Base-by-base conservation (phyloP, 2,113 vertebrate genomes). In the Empidonax alnorum region DNA sequence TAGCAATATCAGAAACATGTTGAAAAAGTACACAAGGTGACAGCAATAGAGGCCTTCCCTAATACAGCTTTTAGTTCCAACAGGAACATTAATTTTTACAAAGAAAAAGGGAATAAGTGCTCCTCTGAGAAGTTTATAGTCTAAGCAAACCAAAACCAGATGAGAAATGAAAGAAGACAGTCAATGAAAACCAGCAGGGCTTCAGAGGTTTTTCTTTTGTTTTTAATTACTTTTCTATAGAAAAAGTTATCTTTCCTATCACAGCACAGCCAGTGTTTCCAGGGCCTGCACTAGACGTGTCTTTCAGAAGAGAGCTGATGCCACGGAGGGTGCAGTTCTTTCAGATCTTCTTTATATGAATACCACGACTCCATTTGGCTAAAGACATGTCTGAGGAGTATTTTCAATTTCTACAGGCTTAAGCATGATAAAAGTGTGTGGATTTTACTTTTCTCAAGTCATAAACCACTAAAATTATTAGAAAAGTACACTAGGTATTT, bases 91-190 rank as follows among this genome's bases (percentile, higher is more conserved):
- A 41, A 12, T 52, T 79, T 72, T 59, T 41, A 72, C 24, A 44
- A 61, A 72, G 21, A n/a, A 59, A 86, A 46, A 46, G 12, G 47
- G 28, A 67, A 2, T 28, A 68, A 87, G 27, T 30, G 44, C 47
- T 87, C 35, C 27, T 91, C 77, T 11, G 22, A 82, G 46, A 35
- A 84, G 35, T 55, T 72, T 35, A 42, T 15, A 59, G 18, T 15
- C 72, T 49, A 49, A 59, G 41, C 25, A 91, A 93, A 79, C 52
- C 31, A 33, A 73, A 86, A 90, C 0, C 30, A 76, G 62, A 82
- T 62, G 66, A 93, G 86, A 92, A 92, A 59, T 53, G 37, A 23
- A 46, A 82, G 65, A 87, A 80, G 49, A 90, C 13, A 53, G 22
- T 33, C 42, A 69, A n/a, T 14, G 41, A 58, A 83, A 94, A 41